These are phyloP conservation scores for Blera fallax DNA, from an alignment of 2,888 invertebrate species.

Conservation along the genomic window DNA sequence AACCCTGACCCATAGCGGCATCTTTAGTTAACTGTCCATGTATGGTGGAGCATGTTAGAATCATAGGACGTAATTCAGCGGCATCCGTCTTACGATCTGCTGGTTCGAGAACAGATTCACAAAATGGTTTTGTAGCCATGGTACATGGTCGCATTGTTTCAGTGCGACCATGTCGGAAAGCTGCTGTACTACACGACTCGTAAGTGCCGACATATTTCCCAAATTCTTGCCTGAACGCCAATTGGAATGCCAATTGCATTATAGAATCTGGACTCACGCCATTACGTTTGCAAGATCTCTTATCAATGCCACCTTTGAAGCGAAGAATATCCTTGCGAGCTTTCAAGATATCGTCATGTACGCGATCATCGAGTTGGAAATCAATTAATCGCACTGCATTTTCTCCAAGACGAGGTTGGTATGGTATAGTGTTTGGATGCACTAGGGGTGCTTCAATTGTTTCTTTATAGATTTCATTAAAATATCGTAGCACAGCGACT, in stretches of 20 bases:
- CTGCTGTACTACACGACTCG: slow-evolving; percentile 98
- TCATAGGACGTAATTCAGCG: slow-evolving; percentile 86
- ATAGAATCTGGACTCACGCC: slow-evolving; percentile 96
- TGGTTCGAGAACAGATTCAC: slow-evolving; percentile 82
- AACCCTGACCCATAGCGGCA: slow-evolving; percentile 98
- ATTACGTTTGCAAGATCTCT: slow-evolving; percentile 90
- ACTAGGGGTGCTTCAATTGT: slow-evolving; percentile 84
- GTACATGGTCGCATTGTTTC: slow-evolving; percentile 98
- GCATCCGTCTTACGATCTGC: slow-evolving; percentile 79
- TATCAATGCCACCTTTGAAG: slow-evolving; percentile 88
- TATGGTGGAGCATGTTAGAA: slow-evolving; percentile 90
- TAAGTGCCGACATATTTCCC: slow-evolving; percentile 93
- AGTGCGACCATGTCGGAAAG: slow-evolving; percentile 97
- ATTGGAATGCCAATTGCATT: slow-evolving; percentile 96
- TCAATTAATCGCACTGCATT: slow-evolving; percentile 83
- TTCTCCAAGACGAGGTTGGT: slow-evolving; percentile 77
- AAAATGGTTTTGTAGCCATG: slow-evolving; percentile 90
- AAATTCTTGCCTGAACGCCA: slow-evolving; percentile 90
- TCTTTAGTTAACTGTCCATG: slow-evolving; percentile 94
- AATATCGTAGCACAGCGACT: slow-evolving; percentile 96
- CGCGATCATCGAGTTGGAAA: slow-evolving; percentile 89
- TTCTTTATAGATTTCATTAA: slow-evolving; percentile 90
- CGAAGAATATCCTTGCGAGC: slow-evolving; percentile 87
- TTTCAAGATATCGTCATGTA: slow-evolving; percentile 85
- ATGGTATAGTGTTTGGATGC: slow-evolving; percentile 82